Evolutionary conservation across 92 coral and sea anemone species (phyloP).

Genomic region (Porites cylindrica): DNA sequence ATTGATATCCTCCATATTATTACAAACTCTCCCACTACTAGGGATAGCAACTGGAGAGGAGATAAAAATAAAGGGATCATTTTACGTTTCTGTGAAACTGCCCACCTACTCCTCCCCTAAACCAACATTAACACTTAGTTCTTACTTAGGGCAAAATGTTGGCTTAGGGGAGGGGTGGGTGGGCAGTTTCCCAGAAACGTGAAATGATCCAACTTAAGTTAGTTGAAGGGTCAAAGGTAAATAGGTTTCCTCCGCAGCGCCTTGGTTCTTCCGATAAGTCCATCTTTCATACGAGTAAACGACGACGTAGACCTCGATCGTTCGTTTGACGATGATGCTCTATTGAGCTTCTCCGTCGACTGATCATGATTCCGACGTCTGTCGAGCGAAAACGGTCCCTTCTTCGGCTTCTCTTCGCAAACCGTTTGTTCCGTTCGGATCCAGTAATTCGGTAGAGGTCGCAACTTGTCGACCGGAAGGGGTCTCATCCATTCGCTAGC

Average conservation of each 20-base stretch:
- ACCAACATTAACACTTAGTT: no score
- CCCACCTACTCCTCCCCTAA: no score
- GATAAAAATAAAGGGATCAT: no score
- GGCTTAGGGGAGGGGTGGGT: no score
- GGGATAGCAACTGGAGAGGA: no score
- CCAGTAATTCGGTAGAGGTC: slow-evolving; percentile 24
- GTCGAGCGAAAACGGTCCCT: slow-evolving; percentile 53
- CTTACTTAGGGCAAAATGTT: no score
- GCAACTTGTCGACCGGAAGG: slow-evolving; percentile 30
- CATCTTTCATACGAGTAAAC: slow-evolving; percentile 55
- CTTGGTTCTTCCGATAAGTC: slow-evolving; percentile 55
- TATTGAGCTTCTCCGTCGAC: slow-evolving; percentile 51
- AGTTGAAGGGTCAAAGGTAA: not conserved
- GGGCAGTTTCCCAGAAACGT: not conserved
- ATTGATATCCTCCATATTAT: no score
- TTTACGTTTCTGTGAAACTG: no score
- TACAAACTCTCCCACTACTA: no score
- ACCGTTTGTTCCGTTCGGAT: slow-evolving; percentile 23
- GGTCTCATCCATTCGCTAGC: slow-evolving; percentile 53
- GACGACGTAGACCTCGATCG: slow-evolving; percentile 37
- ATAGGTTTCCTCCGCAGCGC: slow-evolving; percentile 44
- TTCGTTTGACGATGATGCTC: slow-evolving; percentile 36
- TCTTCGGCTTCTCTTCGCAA: slow-evolving; percentile 56
- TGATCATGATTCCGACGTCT: slow-evolving; percentile 34
- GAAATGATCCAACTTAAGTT: not conserved